phyloP scores from a whole-genome alignment of 2,797 vertebrate genomes.

The Sebastes steindachneri region DNA sequence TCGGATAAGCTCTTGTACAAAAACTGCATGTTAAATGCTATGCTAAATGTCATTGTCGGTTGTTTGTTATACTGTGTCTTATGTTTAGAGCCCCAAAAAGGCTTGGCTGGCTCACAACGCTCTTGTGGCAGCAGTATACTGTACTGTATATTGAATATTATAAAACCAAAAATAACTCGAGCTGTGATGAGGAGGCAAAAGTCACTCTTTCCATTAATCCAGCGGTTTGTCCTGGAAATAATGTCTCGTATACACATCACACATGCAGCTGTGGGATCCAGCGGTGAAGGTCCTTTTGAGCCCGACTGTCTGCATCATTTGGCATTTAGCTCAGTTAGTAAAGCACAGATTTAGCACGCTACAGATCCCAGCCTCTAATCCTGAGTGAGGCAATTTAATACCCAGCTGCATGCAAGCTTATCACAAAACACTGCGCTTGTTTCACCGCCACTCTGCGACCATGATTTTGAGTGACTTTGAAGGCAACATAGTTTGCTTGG shows the following conservation, averaged over 20 bases:
- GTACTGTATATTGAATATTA: neutral
- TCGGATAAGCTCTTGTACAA: neutral
- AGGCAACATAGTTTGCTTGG: constrained; percentile 15
- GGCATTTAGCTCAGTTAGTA: constrained; percentile 3
- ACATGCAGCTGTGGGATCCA: neutral
- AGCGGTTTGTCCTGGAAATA: neutral
- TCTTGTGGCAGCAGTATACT: neutral
- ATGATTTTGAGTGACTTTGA: constrained; percentile 39
- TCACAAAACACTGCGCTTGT: constrained; percentile 30
- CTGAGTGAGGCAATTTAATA: constrained; percentile 34
- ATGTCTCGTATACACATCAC: neutral
- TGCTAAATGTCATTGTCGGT: neutral
- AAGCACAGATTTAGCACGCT: constrained; percentile 5
- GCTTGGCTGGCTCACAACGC: neutral
- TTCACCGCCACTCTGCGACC: constrained; percentile 11
- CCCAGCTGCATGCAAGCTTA: constrained; percentile 23
- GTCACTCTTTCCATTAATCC: neutral
- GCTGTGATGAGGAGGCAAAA: neutral
- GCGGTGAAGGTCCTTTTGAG: neutral
- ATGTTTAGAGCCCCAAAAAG: neutral
- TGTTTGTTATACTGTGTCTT: neutral
- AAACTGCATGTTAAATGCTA: neutral
- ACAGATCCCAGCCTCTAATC: constrained; percentile 28
- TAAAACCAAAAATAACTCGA: neutral
- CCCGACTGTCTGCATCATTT: constrained; percentile 1